Conservation (phyloP, 2,113 vertebrate genomes). For the Rhagologus leucostigma region DNA sequence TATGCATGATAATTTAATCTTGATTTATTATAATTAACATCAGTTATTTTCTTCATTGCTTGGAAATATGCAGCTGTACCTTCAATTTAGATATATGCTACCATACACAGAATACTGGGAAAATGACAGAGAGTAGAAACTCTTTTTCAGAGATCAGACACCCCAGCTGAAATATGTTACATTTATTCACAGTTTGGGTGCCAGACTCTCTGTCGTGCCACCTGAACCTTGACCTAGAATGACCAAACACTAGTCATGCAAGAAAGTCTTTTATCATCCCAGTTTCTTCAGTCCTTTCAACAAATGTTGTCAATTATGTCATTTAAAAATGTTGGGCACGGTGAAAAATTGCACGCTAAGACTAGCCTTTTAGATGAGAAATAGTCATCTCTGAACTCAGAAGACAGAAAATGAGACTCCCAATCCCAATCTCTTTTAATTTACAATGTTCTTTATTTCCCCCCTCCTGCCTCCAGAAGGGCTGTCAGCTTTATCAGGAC, state of each 20-base stretch:
- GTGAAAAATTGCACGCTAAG: constrained; percentile 17
- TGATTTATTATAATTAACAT: neutral
- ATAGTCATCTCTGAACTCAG: constrained; percentile 22
- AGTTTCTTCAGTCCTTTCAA: neutral
- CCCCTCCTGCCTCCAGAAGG: neutral
- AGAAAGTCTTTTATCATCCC: constrained; percentile 19
- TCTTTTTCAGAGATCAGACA: neutral
- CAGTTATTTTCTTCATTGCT: neutral
- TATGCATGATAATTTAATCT: neutral
- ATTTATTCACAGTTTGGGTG: constrained; percentile 32
- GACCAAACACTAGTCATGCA: neutral
- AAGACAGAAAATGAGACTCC: constrained; percentile 9
- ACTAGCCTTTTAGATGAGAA: constrained; percentile 13
- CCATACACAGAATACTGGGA: neutral
- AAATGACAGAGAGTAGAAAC: neutral
- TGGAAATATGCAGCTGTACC: neutral
- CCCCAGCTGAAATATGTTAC: neutral
- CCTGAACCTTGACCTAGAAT: constrained; percentile 5
- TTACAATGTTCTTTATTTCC: neutral
- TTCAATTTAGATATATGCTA: neutral
- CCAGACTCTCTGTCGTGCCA: neutral
- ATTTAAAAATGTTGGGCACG: constrained; percentile 14
- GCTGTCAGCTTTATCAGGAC: constrained; percentile 35
- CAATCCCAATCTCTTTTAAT: constrained; percentile 22
- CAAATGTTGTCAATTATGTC: constrained; percentile 28